Evolutionary conservation across 2,888 invertebrate species (phyloP).

Genomic region (Hemaris fuciformis): DNA sequence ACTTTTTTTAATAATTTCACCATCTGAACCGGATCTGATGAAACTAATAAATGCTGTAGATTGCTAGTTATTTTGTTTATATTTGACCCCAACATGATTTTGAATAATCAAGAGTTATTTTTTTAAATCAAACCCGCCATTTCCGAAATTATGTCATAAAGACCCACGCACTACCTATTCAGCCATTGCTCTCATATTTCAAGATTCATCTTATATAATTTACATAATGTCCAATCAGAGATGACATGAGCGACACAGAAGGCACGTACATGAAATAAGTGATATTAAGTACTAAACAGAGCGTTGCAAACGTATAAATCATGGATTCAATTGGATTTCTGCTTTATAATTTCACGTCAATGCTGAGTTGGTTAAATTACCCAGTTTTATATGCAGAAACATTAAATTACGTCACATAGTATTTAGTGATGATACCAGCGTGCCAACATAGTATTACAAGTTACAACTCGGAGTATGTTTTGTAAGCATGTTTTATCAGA

Average conservation of each 20-base stretch:
- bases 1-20: too few species aligned
- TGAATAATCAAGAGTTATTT: too few species aligned
- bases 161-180: too few species aligned
- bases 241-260: not conserved
- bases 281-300: not conserved
- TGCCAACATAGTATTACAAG: not conserved
- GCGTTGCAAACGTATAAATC: not conserved
- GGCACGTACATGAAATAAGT: not conserved
- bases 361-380: not conserved
- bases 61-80: too few species aligned
- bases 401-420: not conserved
- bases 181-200: too few species aligned
- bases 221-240: not conserved
- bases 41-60: too few species aligned
- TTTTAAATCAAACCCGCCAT: too few species aligned
- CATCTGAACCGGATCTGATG: too few species aligned
- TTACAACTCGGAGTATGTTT: too few species aligned
- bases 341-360: not conserved
- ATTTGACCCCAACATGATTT: too few species aligned
- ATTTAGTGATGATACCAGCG: not conserved
- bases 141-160: too few species aligned
- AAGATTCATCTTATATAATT: not conserved
- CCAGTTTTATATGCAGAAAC: not conserved
- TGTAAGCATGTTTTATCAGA: too few species aligned
- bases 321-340: not conserved